Base-by-base conservation (phyloP, 37 sponge, comb jelly and placozoan species). In the Mnemiopsis leidyi region DNA sequence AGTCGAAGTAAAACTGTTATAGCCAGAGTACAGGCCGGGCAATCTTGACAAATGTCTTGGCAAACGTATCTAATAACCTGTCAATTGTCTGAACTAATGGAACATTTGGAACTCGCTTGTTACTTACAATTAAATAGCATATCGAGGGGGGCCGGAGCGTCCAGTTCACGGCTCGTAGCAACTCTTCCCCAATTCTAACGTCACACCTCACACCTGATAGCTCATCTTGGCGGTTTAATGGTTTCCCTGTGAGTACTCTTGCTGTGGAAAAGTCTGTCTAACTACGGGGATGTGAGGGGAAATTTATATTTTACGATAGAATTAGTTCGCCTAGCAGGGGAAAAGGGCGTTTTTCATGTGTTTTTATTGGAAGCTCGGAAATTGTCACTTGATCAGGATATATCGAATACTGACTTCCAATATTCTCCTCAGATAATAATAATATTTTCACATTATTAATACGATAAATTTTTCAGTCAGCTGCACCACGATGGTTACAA, bases 401-500 rank as follows among this genome's bases (percentile, higher is more conserved):
- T 13, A 18, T 48, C 13, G 61, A 48, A 48, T 5, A 48, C 13
- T 48, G 9, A 13, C 9, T 48, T 48, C 61, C 61, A 13, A 48
- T 48, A 48, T 48, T 48, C 13, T 18, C 61, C 9, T 48, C 61
- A 13, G 61, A 48, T 48, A 18, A 48, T 48, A 18, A 48, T 48
- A 48, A 13, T 18, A 48, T 48, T 13, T n/a, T n/a, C n/a, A n/a
- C n/a, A n/a, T n/a, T n/a, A n/a, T n/a, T n/a, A n/a, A n/a, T n/a
- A n/a, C n/a, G n/a, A n/a, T n/a, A n/a, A n/a, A n/a, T n/a, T 2
- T 79, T 79, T 35, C 82, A 79, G 82, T 36, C 82, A 79, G 82
- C 21, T 79, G 21, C 82, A 79, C 21, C 82, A 79, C 82, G 82
- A 79, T 30, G 82, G 82, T 32, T 79, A 79, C 82, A 79, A 35